Evolutionary conservation across 2,888 invertebrate species (phyloP).

Genomic region (Yponomeuta malinellus): DNA sequence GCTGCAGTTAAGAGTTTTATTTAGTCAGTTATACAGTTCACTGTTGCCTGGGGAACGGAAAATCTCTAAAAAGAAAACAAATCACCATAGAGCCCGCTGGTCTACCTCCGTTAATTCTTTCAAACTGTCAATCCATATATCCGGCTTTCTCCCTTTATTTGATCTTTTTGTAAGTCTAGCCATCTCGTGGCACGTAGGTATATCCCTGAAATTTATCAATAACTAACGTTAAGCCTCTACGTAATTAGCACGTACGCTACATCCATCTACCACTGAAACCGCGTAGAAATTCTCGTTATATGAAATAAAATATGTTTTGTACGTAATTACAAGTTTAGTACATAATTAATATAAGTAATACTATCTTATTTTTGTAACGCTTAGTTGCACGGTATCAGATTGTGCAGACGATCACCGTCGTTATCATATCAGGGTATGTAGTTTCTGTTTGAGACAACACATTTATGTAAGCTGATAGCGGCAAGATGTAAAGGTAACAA

Average conservation of each 20-base stretch:
- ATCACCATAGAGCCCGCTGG: neutral
- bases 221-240: no score
- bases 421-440: constrained; percentile 27
- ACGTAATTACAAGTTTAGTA: no score
- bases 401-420: constrained; percentile 3
- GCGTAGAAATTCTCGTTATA: no score
- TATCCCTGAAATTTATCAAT: no score
- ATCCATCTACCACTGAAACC: no score
- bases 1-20: neutral
- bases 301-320: no score
- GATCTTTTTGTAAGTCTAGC: neutral
- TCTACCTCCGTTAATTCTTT: neutral
- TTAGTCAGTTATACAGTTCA: neutral
- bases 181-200: neutral
- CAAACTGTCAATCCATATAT: neutral
- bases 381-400: neutral
- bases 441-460: constrained; percentile 51
- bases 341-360: no score
- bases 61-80: constrained; percentile 38
- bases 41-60: constrained; percentile 31
- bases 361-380: neutral
- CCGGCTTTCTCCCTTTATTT: neutral
- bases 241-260: no score
- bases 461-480: constrained; percentile 65
- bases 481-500: constrained; percentile 58